Evolutionary conservation across 2,888 invertebrate species (phyloP).

Genomic region (Oligia fasciuncula): DNA sequence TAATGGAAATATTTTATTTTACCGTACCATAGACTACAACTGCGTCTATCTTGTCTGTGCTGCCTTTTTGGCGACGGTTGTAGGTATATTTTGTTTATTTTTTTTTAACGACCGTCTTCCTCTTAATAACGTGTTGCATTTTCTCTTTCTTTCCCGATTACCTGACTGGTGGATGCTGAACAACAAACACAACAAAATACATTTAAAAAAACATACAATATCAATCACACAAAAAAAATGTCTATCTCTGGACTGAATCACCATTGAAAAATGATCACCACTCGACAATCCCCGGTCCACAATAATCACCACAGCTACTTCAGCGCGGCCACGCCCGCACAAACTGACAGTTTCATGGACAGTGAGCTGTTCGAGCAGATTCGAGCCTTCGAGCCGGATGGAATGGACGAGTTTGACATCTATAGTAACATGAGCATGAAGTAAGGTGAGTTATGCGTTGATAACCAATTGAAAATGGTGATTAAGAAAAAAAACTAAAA

Average conservation of each 20-base stretch:
- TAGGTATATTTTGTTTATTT: conserved; percentile 59
- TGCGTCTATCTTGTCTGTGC: conserved; percentile 85
- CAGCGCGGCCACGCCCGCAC: conserved; percentile 82
- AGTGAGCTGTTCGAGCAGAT: conserved; percentile 86
- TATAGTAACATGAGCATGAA: conserved; percentile 83
- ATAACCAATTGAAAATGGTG: conserved; percentile 5
- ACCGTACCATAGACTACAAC: conserved; percentile 68
- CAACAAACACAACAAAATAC: conserved; percentile 37
- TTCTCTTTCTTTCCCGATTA: conserved; percentile 88
- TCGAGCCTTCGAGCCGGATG: conserved; percentile 83
- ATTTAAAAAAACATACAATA: background rate
- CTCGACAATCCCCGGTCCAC: conserved; percentile 10
- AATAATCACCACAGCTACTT: conserved; percentile 78
- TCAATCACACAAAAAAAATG: background rate
- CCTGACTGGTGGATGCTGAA: conserved; percentile 66
- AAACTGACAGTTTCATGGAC: conserved; percentile 84
- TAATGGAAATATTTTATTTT: conserved; percentile 52
- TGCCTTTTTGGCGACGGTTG: conserved; percentile 87
- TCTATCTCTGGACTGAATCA: conserved; percentile 5
- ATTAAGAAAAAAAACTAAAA: background rate
- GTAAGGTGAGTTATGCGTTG: conserved; percentile 73
- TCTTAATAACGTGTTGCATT: conserved; percentile 88
- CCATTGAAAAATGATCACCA: conserved; percentile 31
- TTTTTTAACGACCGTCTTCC: conserved; percentile 79
- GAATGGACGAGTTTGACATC: conserved; percentile 83